Evolutionary conservation across 2,113 vertebrate genomes (phyloP), one percentile per base, ranked within the genome.

Genomic region (Rhinoptilus africanus): DNA sequence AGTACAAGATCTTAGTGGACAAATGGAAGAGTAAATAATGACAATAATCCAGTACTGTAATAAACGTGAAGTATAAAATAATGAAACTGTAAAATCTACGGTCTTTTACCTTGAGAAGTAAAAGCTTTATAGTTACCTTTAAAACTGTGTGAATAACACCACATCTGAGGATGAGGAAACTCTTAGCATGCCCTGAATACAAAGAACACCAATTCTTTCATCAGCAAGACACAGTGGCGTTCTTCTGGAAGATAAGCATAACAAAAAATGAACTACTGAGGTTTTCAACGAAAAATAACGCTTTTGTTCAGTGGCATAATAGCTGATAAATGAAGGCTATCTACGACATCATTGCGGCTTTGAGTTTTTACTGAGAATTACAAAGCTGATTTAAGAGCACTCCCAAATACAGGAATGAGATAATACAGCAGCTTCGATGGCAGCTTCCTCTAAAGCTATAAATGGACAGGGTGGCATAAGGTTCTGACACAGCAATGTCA

Each of bases 21-120:
- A 96, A 96, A 27, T 27, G 43, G 85, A 93, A 73, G 14, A 60
- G n/a, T 77, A 87, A 89, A 41, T 66, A 92, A 94, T 57, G 76
- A 78, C 56, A 95, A 83, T 32, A 95, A 86, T 34, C 32, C 60
- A 39, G 28, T 35, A 51, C 22, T 64, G 37, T 34, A 88, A 51
- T 84, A 92, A 91, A 86, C 1, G 5, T 64, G 47, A 28, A 91
- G 39, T 51, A 84, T 4, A 94, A 59, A 47, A 37, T 93, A 88
- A 74, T 35, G 12, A 51, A 75, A 74, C 39, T 39, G 22, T 66
- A 50, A 57, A 92, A 93, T 19, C 14, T 34, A 62, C 22, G 37
- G 30, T 18, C 14, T 71, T 82, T 50, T 7, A 91, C 3, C 2
- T 47, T 19, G 11, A 71, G 82, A 76, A 66, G 12, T 74, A 32